Conservation (phyloP, 1,140 invertebrate species). For the Tetraneura akinire region DNA sequence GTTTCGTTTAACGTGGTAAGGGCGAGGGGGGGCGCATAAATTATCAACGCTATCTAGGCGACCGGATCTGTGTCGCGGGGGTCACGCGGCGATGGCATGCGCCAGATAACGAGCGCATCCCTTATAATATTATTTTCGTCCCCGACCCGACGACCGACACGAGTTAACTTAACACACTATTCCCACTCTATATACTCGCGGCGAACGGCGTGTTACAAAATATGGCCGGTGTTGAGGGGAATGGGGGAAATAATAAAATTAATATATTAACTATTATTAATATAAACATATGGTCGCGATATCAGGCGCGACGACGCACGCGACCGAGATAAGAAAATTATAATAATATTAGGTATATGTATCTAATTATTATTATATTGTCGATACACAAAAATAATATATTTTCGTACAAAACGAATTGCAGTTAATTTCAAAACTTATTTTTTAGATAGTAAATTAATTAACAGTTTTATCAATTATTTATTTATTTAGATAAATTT, state of each 20-base stretch:
- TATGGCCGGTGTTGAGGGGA: too few relatives aligned
- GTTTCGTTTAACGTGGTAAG: too few relatives aligned
- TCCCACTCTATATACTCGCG: not conserved
- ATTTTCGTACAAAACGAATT: too few relatives aligned
- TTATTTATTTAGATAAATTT: too few relatives aligned
- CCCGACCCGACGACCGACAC: not conserved
- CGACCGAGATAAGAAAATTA: not conserved
- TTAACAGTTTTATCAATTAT: too few relatives aligned
- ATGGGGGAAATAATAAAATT: too few relatives aligned
- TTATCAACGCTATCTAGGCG: slow-evolving; percentile 48
- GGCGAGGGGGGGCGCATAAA: slow-evolving; percentile 2
- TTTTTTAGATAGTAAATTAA: too few relatives aligned
- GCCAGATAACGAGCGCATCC: slow-evolving; percentile 29
- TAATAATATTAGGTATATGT: too few relatives aligned
- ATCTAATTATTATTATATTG: too few relatives aligned
- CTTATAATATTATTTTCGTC: not conserved
- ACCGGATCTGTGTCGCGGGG: slow-evolving; percentile 29
- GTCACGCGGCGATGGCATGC: slow-evolving; percentile 19
- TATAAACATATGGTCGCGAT: not conserved
- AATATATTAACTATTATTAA: too few relatives aligned
- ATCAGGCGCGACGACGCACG: slow-evolving; percentile 9
- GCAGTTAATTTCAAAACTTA: too few relatives aligned
- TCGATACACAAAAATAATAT: too few relatives aligned
- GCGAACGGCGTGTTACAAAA: not conserved
- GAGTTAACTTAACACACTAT: slow-evolving; percentile 31